A percentile compares a stretch with the other conserved stretches of the same genome.
Evolutionary conservation across 1,140 invertebrate genomes (phyloP).

Genomic region (Parapsyche elsis): DNA sequence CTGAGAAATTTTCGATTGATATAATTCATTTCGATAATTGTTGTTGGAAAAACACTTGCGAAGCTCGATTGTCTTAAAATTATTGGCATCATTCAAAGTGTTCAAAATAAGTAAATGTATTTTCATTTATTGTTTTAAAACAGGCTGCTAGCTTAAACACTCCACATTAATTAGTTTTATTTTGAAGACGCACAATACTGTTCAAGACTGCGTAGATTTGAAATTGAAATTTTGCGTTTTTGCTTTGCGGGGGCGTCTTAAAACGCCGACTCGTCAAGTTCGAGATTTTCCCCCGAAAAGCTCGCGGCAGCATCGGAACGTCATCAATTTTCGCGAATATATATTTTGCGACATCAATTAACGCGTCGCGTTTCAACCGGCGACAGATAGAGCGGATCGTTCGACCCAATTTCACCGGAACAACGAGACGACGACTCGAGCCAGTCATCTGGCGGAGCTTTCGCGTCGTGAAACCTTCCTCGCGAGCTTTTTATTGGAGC

Average conservation of each 20-base stretch:
- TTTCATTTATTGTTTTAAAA: no score
- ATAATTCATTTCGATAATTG: no score
- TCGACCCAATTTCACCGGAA: not conserved
- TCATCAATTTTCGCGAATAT: conserved; percentile 2
- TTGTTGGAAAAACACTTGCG: no score
- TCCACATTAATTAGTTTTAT: no score
- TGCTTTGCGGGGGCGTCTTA: not conserved
- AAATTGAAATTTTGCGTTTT: not conserved
- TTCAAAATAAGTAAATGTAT: no score
- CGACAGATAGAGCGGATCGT: not conserved
- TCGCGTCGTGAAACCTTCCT: not conserved
- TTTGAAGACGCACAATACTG: no score
- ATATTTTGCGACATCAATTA: conserved; percentile 8
- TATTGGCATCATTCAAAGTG: no score
- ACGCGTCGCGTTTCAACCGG: not conserved
- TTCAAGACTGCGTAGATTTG: not conserved
- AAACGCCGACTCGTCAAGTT: not conserved
- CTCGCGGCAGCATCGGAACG: not conserved
- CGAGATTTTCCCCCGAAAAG: not conserved
- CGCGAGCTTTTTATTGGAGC: conserved; percentile 20
- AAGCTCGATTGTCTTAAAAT: no score
- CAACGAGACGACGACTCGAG: not conserved
- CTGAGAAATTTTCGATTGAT: no score
- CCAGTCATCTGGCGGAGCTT: not conserved
- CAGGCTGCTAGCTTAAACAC: no score